Evolutionary conservation across 2,888 invertebrate species (phyloP), one percentile per base, ranked within the genome.

Genomic region (Drosophila engyochracea): DNA sequence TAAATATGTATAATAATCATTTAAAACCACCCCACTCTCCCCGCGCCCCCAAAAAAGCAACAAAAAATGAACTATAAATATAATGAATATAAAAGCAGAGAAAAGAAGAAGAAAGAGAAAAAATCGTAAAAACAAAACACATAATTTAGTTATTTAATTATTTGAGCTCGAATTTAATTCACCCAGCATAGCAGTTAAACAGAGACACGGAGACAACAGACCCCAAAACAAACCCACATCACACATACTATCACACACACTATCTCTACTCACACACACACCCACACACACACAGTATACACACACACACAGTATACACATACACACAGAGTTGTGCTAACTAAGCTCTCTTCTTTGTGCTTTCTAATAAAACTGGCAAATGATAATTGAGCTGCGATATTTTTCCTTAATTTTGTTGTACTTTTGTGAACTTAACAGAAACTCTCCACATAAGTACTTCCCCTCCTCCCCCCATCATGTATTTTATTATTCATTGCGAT

Each of bases 111-210:
- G 31, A 54, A 47, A 37, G 19, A 22, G 35, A 54, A 69, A 63
- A 69, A 47, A 37, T 31, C 66, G 25, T 16, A 2, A 47, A 62
- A 47, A 44, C 33, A 51, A 72, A 51, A 72, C 37, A 55, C 41
- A 67, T 58, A 54, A 78, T 83, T 71, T 80, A 77, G 75, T 69
- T 75, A 60, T 68, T 72, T 79, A 83, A 67, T 81, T 71, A n/a
- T 57, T 80, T 74, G 70, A 85, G 66, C 75, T 82, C 81, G 84
- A 90, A 89, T 86, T 89, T 90, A 89, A 80, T 89, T 89, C 85
- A 85, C 69, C 74, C 80, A 83, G 69, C 71, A 67, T 79, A 82
- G 79, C 68, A 68, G 70, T 79, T 79, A 82, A 63, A 70, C 71
- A 69, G 67, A 71, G 68, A 81, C 67, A 71, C 54, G 70, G 62